Evolutionary conservation across 2,113 vertebrate genomes (phyloP).

Genomic region (Sula dactylatra): DNA sequence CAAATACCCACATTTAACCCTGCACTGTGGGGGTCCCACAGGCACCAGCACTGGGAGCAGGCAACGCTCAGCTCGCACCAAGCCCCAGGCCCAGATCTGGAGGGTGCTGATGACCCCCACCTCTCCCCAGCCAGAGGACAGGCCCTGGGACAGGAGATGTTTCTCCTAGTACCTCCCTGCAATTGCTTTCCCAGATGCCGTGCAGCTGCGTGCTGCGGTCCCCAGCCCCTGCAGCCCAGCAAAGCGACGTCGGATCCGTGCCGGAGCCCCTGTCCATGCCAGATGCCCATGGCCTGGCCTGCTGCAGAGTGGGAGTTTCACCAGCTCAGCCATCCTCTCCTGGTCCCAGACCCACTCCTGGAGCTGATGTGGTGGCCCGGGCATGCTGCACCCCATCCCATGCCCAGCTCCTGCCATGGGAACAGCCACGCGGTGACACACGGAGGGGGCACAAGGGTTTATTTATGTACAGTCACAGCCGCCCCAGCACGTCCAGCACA

Average conservation of each 20-base stretch:
- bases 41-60: background rate
- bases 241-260: rapidly evolving
- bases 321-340: no score
- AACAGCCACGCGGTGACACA: background rate
- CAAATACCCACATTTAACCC: background rate
- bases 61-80: rapidly evolving
- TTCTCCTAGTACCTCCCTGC: background rate
- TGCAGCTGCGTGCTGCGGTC: rapidly evolving
- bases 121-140: rapidly evolving
- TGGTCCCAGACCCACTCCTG: rapidly evolving
- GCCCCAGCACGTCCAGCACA: background rate
- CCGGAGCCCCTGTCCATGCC: rapidly evolving
- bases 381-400: rapidly evolving
- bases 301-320: no score
- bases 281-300: background rate
- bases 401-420: background rate
- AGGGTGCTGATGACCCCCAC: background rate
- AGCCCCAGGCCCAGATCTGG: no score
- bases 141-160: no score
- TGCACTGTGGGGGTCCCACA: rapidly evolving
- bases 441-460: background rate
- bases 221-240: background rate
- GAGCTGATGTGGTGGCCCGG: rapidly evolving
- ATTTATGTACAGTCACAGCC: background rate
- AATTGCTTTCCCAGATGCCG: background rate